phyloP scores from a whole-genome alignment of 2,888 invertebrate species.

The Seladonia tumulorum region DNA sequence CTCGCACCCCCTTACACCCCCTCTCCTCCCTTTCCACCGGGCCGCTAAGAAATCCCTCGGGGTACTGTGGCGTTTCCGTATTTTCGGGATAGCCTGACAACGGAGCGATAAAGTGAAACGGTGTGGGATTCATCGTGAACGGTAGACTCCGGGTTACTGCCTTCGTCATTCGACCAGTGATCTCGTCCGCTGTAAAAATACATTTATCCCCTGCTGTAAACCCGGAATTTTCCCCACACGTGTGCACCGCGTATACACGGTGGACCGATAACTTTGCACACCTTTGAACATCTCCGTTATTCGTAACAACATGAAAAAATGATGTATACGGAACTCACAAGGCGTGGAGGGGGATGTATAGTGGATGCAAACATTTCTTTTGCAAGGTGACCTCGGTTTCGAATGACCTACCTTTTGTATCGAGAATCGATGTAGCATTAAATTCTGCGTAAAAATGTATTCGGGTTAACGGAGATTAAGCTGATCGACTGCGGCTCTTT shows the following conservation, averaged over 20 bases:
- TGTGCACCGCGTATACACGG: slow-evolving; percentile 1
- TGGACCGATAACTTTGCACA: neutral
- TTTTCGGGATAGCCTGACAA: slow-evolving; percentile 66
- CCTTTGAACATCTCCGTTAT: neutral
- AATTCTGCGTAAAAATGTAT: too few species aligned
- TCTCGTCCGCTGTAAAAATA: slow-evolving; percentile 62
- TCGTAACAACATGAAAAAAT: too few species aligned
- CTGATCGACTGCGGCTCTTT: too few species aligned
- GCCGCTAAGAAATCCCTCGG: slow-evolving; percentile 53
- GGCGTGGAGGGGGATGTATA: too few species aligned
- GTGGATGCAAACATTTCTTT: too few species aligned
- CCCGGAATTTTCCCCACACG: slow-evolving; percentile 24
- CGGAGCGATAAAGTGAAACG: slow-evolving; percentile 71
- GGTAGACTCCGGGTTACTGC: slow-evolving; percentile 54
- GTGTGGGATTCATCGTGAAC: slow-evolving; percentile 64
- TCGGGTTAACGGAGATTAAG: too few species aligned
- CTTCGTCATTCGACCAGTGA: slow-evolving; percentile 58
- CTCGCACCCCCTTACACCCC: neutral
- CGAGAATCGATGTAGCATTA: too few species aligned
- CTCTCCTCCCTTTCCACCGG: neutral
- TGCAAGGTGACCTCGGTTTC: too few species aligned
- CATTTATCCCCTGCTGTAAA: slow-evolving; percentile 63
- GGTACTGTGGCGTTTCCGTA: slow-evolving; percentile 63
- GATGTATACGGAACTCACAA: too few species aligned
- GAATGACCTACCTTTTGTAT: too few species aligned